Percentiles rank a stretch among this genome's conserved stretches.
These are phyloP conservation scores for Palythoa caribaeorum DNA, from an alignment of 92 coral and sea anemone species.

Conservation along the genomic window DNA sequence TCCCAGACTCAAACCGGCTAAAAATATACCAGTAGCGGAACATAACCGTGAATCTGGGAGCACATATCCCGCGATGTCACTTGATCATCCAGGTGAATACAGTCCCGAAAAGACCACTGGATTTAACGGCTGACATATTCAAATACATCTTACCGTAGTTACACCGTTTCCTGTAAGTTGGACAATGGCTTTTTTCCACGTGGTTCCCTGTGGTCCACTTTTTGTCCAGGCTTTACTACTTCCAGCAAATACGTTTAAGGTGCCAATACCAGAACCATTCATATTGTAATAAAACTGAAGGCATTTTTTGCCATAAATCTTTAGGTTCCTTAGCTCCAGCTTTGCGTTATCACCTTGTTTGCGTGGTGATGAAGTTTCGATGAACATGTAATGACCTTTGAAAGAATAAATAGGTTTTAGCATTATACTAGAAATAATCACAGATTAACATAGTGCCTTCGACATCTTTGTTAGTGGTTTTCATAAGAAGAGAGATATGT, in stretches of 20 bases:
- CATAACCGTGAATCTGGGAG: no score
- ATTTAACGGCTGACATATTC: not conserved
- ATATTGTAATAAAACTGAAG: not conserved
- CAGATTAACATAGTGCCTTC: no score
- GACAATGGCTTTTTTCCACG: constrained; percentile 30
- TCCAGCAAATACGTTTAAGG: constrained; percentile 43
- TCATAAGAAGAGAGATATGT: no score
- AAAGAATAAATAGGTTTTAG: not conserved
- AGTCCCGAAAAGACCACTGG: not conserved
- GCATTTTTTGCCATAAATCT: not conserved
- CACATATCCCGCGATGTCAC: no score
- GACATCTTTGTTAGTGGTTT: no score
- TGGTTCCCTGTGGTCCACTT: constrained; percentile 45
- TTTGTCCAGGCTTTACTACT: not conserved
- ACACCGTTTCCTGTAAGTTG: not conserved
- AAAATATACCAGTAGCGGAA: no score
- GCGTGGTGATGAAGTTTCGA: not conserved
- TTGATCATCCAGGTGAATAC: not conserved
- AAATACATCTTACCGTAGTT: not conserved
- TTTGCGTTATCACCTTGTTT: not conserved
- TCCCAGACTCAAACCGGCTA: no score
- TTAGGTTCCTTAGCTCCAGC: constrained; percentile 7
- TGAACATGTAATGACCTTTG: constrained; percentile 26
- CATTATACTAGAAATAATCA: no score
- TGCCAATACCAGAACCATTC: constrained; percentile 45